Base-by-base conservation (phyloP, 2,113 vertebrate genomes). In the Lepidothrix coronata region DNA sequence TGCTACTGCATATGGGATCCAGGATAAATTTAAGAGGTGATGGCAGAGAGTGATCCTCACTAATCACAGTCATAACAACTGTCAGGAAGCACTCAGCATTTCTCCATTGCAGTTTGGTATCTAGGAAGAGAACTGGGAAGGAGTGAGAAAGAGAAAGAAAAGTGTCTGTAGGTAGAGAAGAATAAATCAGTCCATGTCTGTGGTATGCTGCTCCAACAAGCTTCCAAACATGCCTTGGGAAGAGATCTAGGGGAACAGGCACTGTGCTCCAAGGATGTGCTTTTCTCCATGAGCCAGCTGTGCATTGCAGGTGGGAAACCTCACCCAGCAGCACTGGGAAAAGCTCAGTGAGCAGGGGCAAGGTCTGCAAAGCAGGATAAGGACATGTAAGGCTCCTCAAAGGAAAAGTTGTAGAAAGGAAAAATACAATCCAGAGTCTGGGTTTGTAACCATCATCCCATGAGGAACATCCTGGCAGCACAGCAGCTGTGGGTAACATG, bases 11-110 rank as follows among this genome's bases (percentile, higher is more conserved):
- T 51, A 22, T 24, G 30, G 33, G 51, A 95, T 82, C 28, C 46
- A 73, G 58, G 54, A 91, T 93, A 62, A 88, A 88, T 93, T 58
- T 83, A 55, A 88, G 63, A 89, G 33, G 7, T 73, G 52, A 65
- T 54, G 71, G 54, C 37, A 79, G n/a, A 90, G 25, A 23, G 14
- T 44, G 33, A 85, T 82, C 57, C 44, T 11, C 30, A 30, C 27
- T 48, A n/a, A 44, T 22, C 33, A 66, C 5, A 85, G 37, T 43
- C 66, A 48, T 46, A 57, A 59, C 58, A 70, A 43, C 71, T 16
- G 0, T 58, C 63, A 79, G 67, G 63, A 90, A 76, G 37, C 58
- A 44, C 24, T 83, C 61, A 37, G n/a, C 46, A 9, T 76, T 91
- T 65, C 74, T 90, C n/a, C 0, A 0, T n/a, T 57, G 24, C 67